Conservation (phyloP, 92 coral and sea anemone species). For the Porites evermanni region DNA sequence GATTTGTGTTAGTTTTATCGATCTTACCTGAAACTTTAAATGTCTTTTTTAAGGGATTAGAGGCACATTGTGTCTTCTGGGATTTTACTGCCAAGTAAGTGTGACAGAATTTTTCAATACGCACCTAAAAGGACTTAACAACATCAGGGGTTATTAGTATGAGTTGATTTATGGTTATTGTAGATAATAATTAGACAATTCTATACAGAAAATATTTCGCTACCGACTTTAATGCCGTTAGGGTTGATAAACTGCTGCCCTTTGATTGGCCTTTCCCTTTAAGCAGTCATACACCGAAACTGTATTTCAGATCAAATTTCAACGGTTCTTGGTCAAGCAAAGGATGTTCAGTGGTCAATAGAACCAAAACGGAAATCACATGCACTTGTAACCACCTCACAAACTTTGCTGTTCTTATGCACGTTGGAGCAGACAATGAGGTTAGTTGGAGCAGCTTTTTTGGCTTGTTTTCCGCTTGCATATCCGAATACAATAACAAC, state of each 20-base stretch:
- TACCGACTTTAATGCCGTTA: too few species aligned
- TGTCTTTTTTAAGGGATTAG: not conserved
- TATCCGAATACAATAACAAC: too few species aligned
- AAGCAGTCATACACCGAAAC: too few species aligned
- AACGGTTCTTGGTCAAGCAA: constrained; percentile 58
- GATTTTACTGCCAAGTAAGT: constrained; percentile 41
- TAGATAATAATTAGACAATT: too few species aligned
- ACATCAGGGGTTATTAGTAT: too few species aligned
- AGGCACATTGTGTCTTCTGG: constrained; percentile 68
- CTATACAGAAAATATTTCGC: too few species aligned
- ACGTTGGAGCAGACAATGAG: constrained; percentile 27
- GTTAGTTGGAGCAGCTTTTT: constrained; percentile 10
- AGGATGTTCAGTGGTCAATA: constrained; percentile 43
- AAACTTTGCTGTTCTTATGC: constrained; percentile 65
- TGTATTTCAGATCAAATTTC: constrained; percentile 20
- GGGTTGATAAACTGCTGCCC: too few species aligned
- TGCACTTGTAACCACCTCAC: constrained; percentile 72
- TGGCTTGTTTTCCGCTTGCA: not conserved
- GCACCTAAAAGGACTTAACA: too few species aligned
- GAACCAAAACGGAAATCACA: constrained; percentile 7
- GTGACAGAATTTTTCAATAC: not conserved
- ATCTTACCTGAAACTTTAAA: too few species aligned
- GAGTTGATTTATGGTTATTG: too few species aligned
- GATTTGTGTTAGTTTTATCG: too few species aligned
- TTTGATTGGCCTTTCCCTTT: too few species aligned